A percentile compares a stretch with the other conserved stretches of the same genome.
Evolutionary conservation across 2,888 invertebrate species (phyloP).

Genomic region (Glaucopsyche alexis): DNA sequence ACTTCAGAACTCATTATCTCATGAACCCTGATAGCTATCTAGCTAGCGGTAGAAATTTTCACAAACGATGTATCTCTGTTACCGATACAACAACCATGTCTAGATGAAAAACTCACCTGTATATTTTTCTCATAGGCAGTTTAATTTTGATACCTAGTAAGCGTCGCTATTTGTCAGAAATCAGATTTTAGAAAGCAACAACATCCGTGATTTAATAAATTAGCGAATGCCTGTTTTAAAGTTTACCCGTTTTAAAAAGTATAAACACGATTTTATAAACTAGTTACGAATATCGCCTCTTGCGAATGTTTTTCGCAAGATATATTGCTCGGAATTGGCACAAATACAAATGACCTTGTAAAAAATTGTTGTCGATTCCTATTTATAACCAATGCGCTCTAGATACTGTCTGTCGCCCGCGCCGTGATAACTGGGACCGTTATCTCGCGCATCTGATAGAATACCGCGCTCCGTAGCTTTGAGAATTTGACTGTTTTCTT

Average conservation of each 20-base stretch:
- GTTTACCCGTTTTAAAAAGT: background rate
- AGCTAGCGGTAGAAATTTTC: no score
- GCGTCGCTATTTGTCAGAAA: background rate
- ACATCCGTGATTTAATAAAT: background rate
- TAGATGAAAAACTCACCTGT: no score
- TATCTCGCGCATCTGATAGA: slow-evolving; percentile 8
- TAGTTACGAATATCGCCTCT: slow-evolving; percentile 13
- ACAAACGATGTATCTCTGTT: no score
- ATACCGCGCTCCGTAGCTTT: no score
- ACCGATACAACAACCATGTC: no score
- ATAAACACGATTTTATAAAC: background rate
- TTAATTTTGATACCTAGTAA: background rate
- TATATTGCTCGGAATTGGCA: slow-evolving; percentile 23
- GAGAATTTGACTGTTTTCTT: background rate
- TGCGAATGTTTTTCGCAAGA: background rate
- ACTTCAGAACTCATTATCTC: no score
- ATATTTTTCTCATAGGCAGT: no score
- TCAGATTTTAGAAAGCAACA: background rate
- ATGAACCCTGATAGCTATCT: no score
- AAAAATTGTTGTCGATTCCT: slow-evolving; percentile 26
- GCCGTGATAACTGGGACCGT: slow-evolving; percentile 19
- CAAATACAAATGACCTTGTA: slow-evolving; percentile 26
- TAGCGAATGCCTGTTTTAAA: background rate
- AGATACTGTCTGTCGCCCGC: slow-evolving; percentile 11
- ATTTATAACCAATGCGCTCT: slow-evolving; percentile 22